A percentile compares a stretch with the other conserved stretches of the same genome.
Conservation (phyloP, 2,113 vertebrate species). For the Halichoeres trimaculatus region DNA sequence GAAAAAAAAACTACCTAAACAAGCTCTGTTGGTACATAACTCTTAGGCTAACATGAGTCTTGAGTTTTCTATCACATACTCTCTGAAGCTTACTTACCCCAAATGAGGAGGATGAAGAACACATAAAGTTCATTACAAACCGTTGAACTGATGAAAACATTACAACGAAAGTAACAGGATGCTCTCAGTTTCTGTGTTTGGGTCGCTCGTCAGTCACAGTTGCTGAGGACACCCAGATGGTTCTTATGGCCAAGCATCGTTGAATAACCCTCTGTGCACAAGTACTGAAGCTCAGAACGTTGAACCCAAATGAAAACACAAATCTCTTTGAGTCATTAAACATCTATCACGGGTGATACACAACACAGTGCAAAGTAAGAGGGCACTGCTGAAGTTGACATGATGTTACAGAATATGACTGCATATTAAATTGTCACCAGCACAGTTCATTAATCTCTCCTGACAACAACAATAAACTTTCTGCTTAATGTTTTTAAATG, state of each 20-base stretch:
- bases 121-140: not conserved
- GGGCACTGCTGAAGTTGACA: constrained; percentile 23
- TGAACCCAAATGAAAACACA: not conserved
- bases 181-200: constrained; percentile 1
- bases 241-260: not conserved
- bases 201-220: not conserved
- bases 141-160: not conserved
- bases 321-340: not conserved
- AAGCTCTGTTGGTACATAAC: not conserved
- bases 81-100: too few relatives aligned
- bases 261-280: not conserved
- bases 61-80: not conserved
- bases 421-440: constrained; percentile 30
- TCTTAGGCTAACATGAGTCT: not conserved
- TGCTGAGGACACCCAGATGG: not conserved
- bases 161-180: not conserved
- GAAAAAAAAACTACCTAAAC: constrained; percentile 11
- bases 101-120: not conserved
- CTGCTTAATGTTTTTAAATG: not conserved
- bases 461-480: not conserved
- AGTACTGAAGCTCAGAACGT: not conserved
- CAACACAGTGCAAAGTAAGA: not conserved
- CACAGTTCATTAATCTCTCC: not conserved
- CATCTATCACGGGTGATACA: not conserved
- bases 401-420: constrained; percentile 19